Conservation (phyloP, 1,140 invertebrate species). For the Thalassaphorura encarpata region DNA sequence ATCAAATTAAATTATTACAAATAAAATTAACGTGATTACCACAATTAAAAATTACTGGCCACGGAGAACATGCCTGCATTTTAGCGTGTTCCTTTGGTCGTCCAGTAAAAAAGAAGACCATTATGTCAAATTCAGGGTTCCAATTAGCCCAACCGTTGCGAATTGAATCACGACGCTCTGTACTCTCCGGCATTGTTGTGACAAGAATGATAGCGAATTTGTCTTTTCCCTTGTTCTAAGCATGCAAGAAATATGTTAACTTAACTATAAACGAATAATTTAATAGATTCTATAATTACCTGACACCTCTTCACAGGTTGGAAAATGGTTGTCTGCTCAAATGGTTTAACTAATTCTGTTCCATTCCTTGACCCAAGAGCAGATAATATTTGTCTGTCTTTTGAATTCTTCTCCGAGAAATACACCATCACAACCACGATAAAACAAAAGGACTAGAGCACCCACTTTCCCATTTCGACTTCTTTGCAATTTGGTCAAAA, state of each 20-base stretch:
- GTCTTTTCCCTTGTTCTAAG: background rate
- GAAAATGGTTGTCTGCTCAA: constrained; percentile 8
- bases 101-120: constrained; percentile 17
- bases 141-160: constrained; percentile 13
- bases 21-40: background rate
- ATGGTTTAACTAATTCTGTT: constrained; percentile 12
- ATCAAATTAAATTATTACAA: background rate
- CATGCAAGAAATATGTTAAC: background rate
- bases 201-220: constrained; percentile 7
- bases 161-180: constrained; percentile 10
- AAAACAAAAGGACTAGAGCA: too few relatives aligned
- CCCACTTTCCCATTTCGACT: too few relatives aligned
- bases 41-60: background rate
- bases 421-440: too few relatives aligned
- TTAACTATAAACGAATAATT: background rate
- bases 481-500: too few relatives aligned
- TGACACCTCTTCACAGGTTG: background rate
- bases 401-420: too few relatives aligned
- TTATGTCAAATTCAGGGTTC: constrained; percentile 1
- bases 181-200: constrained; percentile 7
- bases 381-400: background rate
- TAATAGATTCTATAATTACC: background rate
- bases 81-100: constrained; percentile 12
- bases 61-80: background rate
- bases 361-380: constrained; percentile 10